Evolutionary conservation across 35 echinoderm and acorn worm species (phyloP), one percentile per base, ranked within the genome.

Genomic region (Diadema setosum): DNA sequence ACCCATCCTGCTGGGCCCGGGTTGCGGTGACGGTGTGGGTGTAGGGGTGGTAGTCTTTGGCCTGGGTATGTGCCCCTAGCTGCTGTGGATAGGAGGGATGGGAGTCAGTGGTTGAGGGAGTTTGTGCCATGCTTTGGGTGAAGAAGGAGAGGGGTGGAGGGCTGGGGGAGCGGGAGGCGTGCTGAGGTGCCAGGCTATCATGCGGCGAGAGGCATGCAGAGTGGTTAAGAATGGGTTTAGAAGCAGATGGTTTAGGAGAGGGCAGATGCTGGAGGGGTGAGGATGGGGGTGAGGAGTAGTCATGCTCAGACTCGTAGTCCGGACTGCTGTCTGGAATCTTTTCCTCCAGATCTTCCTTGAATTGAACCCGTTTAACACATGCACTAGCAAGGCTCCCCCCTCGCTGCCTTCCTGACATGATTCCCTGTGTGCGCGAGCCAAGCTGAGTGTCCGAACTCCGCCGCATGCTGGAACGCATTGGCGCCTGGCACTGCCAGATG

Each of bases 271-370:
- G n/a, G 9, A 36, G 33, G 4, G 69, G 63, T 2, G 85, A 46
- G 12, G 85, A 52, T 30, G 39, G 85, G 29, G 69, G 44, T 27
- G 60, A 70, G 24, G 21, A 25, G 17, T 78, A 44, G 5, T 78
- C 73, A 78, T 78, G 85, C 64, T 87, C 85, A 18, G 44, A 39
- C 48, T 87, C 61, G 32, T 39, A 65, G 9, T 37, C 61, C 27
- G 61, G 65, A 39, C 65, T 70, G 27, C 69, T 81, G 23, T 69
- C 88, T 3, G 88, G 88, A 27, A 90, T 90, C 36, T 90, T 90
- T 26, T 90, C 88, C 45, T 90, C 88, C 41, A 90, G 33, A 26
- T 83, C 88, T 41, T 90, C 88, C 81, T 90, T 90, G 61, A 90
- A 90, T 36, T 90, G 81, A 20, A 90, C 88, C 42, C 88, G 39